These are phyloP conservation scores for Pheosia tremula DNA, from an alignment of 2,888 invertebrate genomes.

Conservation along the genomic window DNA sequence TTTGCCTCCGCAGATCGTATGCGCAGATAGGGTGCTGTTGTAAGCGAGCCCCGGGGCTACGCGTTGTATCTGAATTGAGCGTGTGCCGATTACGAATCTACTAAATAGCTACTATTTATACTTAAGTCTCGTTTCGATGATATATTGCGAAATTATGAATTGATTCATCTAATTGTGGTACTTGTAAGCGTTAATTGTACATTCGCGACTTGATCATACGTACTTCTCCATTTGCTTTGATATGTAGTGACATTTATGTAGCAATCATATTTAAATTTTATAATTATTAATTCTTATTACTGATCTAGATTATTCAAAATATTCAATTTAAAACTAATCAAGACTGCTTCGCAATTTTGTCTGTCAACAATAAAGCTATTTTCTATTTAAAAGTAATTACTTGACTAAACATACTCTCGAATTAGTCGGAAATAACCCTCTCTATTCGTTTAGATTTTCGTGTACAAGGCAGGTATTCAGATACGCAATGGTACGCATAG, in stretches of 20 bases:
- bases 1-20: slow-evolving; percentile 55
- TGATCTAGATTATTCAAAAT: background rate
- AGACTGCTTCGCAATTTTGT: background rate
- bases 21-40: slow-evolving; percentile 57
- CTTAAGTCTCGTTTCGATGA: slow-evolving; percentile 30
- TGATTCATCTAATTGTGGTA: slow-evolving; percentile 39
- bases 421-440: background rate
- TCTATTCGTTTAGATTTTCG: slow-evolving; percentile 6
- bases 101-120: slow-evolving; percentile 43
- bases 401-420: background rate
- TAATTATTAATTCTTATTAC: background rate
- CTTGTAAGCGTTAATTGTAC: slow-evolving; percentile 14
- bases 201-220: background rate
- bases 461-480: slow-evolving; percentile 20
- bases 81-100: slow-evolving; percentile 55
- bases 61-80: slow-evolving; percentile 50
- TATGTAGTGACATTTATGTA: background rate
- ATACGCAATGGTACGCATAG: slow-evolving; percentile 53
- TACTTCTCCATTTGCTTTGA: slow-evolving; percentile 1
- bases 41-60: slow-evolving; percentile 60
- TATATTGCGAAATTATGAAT: slow-evolving; percentile 44
- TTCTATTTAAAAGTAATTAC: background rate
- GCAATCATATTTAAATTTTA: background rate
- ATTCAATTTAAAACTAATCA: slow-evolving; percentile 3
- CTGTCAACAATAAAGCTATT: background rate